These are phyloP conservation scores for Lycia hirtaria DNA, from an alignment of 2,888 invertebrate species.

Conservation along the genomic window DNA sequence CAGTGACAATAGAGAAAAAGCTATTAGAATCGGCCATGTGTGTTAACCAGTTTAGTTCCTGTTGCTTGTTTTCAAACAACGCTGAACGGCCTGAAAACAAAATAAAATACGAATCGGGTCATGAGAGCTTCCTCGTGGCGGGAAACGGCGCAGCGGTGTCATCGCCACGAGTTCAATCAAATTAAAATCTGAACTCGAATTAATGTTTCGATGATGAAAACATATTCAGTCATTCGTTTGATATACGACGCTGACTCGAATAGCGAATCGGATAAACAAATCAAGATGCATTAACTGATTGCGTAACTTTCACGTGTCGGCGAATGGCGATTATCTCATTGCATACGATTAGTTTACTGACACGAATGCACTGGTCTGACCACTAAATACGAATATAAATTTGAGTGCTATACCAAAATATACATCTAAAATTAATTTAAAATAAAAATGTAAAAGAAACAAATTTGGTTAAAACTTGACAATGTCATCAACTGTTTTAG, in stretches of 20 bases:
- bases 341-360: not conserved
- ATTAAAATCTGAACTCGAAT: conserved; percentile 20
- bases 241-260: conserved; percentile 10
- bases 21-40: conserved; percentile 76
- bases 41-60: conserved; percentile 75
- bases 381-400: too few relatives aligned
- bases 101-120: conserved; percentile 57
- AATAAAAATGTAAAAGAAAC: too few relatives aligned
- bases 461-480: too few relatives aligned
- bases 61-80: conserved; percentile 65
- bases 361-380: too few relatives aligned
- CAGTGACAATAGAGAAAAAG: conserved; percentile 69
- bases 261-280: conserved; percentile 1
- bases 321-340: not conserved
- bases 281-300: conserved; percentile 10
- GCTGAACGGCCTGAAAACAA: conserved; percentile 58
- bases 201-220: conserved; percentile 19
- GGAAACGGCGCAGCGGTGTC: conserved; percentile 16
- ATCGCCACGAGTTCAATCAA: conserved; percentile 13
- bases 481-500: too few relatives aligned
- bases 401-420: too few relatives aligned
- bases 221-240: conserved; percentile 9
- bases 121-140: conserved; percentile 23
- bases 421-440: too few relatives aligned
- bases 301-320: conserved; percentile 5